phyloP scores from a whole-genome alignment of 2,797 vertebrate species.

The Protonibea diacanthus region DNA sequence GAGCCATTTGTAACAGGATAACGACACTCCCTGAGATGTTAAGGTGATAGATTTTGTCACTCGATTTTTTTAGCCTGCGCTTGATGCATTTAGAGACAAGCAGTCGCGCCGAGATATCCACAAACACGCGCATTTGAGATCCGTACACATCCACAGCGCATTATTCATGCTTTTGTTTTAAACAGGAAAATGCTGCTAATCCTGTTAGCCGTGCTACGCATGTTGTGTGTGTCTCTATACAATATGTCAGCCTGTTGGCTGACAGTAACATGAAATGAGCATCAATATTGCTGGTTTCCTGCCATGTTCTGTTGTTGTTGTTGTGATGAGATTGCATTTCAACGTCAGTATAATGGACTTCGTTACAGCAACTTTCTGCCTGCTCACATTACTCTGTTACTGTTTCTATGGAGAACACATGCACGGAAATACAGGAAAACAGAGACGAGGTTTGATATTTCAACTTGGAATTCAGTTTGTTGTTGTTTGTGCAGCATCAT shows the following conservation, averaged over 20 bases:
- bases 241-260: background rate
- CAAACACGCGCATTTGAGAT: background rate
- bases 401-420: background rate
- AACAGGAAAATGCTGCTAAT: background rate
- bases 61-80: conserved; percentile 7
- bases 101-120: background rate
- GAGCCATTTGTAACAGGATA: conserved; percentile 70
- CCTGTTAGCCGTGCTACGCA: background rate
- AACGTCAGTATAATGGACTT: conserved; percentile 17
- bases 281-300: conserved; percentile 28
- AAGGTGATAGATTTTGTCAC: conserved; percentile 62
- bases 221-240: background rate
- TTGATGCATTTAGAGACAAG: conserved; percentile 31
- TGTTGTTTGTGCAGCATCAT: background rate
- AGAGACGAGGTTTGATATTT: background rate
- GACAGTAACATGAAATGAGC: conserved; percentile 27
- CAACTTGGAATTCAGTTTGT: background rate
- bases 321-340: conserved; percentile 22
- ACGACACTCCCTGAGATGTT: conserved; percentile 56
- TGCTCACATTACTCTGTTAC: conserved; percentile 16
- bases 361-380: conserved; percentile 17
- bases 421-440: background rate
- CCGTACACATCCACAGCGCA: background rate
- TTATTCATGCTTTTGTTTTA: background rate
- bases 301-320: conserved; percentile 39